Base-by-base conservation (phyloP, 2,888 invertebrate species). In the Tridacna crocea region DNA sequence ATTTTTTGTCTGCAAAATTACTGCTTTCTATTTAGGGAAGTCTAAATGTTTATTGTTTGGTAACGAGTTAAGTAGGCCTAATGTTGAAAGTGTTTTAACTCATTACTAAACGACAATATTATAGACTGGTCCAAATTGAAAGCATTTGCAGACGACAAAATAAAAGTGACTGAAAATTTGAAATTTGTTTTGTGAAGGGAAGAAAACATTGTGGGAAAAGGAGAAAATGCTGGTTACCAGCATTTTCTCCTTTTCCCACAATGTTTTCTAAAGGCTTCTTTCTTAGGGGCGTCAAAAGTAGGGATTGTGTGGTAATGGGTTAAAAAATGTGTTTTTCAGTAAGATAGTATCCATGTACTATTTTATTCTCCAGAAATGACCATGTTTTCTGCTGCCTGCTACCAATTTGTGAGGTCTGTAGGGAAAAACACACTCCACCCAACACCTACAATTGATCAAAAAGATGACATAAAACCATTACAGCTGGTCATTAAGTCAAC, bases 341-440 rank as follows among this genome's bases (percentile, higher is more conserved):
- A 36, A 2, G 8, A 36, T 36, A 36, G 36, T 36, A 10, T 55
- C 3, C 11, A 2, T 19, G 19, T 17, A 61, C 22, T 61, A 13
- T 24, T 61, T 24, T 24, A 4, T 24, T 51, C 48, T 70, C 15
- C 61, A 75, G 75, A 60, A 63, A 70, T 70, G 70, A 70, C 70
- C 66, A 90, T 90, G 90, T 90, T 90, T 84, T 79, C 89, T 3
- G 87, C 90, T 24, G 88, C 90, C 0, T 87, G 88, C 55, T 84
- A 88, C 74, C 89, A 89, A 65, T 88, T 90, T 61, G 88, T 87
- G 3, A 88, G 83, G 75, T 82, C 88, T 15, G 81, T 89, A 0
- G 90, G 90, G 19, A 88, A 87, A 66, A 88, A 88, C 51, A 87
- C 87, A 0, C 79, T 90, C 17, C 80, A 80, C 17, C 87, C 88